Conservation (phyloP, 2,888 invertebrate species). For the Scrobipalpa costella region DNA sequence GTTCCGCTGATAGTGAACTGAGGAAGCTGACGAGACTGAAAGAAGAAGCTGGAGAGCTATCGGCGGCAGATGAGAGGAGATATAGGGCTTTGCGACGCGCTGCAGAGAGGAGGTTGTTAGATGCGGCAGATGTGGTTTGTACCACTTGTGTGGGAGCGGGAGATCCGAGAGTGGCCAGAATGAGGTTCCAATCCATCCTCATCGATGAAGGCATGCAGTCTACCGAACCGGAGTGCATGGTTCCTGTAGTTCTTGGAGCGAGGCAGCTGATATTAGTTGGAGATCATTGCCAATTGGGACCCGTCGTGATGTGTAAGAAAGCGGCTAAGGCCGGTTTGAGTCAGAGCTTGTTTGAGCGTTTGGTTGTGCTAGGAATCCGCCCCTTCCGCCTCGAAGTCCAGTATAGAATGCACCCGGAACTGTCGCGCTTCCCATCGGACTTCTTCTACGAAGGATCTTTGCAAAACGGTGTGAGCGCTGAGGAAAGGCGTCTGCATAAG, state of each 20-base stretch:
- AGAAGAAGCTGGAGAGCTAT: slow-evolving; percentile 98
- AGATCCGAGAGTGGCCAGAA: slow-evolving; percentile 94
- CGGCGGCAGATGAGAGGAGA: slow-evolving; percentile 96
- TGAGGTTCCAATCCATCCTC: slow-evolving; percentile 97
- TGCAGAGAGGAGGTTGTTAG: slow-evolving; percentile 93
- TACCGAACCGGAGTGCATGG: slow-evolving; percentile 99
- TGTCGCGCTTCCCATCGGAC: slow-evolving; percentile 98
- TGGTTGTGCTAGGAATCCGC: slow-evolving; percentile 97
- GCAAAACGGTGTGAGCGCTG: slow-evolving; percentile 99
- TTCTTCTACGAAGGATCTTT: slow-evolving; percentile 99
- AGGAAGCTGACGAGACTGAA: slow-evolving; percentile 97
- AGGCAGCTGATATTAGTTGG: slow-evolving; percentile 98
- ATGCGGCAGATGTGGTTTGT: slow-evolving; percentile 99
- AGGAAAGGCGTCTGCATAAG: slow-evolving; percentile 93
- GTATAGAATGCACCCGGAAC: slow-evolving; percentile 99
- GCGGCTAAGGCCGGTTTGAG: slow-evolving; percentile 98
- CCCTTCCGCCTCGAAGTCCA: slow-evolving; percentile 98
- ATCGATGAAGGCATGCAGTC: slow-evolving; percentile 99
- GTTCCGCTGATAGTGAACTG: slow-evolving; percentile 92
- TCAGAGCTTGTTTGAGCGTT: slow-evolving; percentile 97
- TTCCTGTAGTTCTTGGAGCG: slow-evolving; percentile 98
- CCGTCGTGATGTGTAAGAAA: slow-evolving; percentile 99
- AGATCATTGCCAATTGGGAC: slow-evolving; percentile 99
- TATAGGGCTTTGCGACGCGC: slow-evolving; percentile 94
- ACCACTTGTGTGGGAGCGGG: slow-evolving; percentile 99